Evolutionary conservation across 2,888 invertebrate species (phyloP).

Genomic region (Dendrolimus houi): DNA sequence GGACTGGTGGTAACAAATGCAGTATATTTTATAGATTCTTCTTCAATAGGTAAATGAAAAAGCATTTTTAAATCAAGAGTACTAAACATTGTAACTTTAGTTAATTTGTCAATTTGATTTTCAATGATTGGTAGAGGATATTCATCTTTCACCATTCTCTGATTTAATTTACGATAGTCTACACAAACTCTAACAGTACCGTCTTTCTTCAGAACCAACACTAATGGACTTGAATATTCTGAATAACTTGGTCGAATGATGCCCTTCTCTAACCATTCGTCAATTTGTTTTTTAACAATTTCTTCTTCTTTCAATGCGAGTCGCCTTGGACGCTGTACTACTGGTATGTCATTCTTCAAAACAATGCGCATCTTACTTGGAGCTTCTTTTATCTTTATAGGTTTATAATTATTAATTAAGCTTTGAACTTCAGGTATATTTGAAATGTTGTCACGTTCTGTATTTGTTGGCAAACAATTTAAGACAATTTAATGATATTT

Average conservation of each 20-base stretch:
- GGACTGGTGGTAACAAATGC: slow-evolving; percentile 31
- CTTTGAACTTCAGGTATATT: not conserved
- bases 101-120: slow-evolving; percentile 38
- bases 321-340: slow-evolving; percentile 10
- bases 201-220: slow-evolving; percentile 15
- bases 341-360: slow-evolving; percentile 15
- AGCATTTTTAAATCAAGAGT: slow-evolving; percentile 28
- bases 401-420: slow-evolving; percentile 9
- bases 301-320: too few relatives aligned
- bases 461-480: too few relatives aligned
- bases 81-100: slow-evolving; percentile 13
- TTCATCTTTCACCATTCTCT: too few relatives aligned
- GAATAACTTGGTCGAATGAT: slow-evolving; percentile 8
- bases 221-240: slow-evolving; percentile 15
- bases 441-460: not conserved
- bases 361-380: slow-evolving; percentile 16
- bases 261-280: too few relatives aligned
- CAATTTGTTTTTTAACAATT: too few relatives aligned
- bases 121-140: slow-evolving; percentile 37
- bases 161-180: slow-evolving; percentile 28
- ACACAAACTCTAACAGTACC: slow-evolving; percentile 17
- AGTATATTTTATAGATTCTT: slow-evolving; percentile 27
- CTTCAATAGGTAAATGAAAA: slow-evolving; percentile 32
- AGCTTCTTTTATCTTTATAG: slow-evolving; percentile 10
- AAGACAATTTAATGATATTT: too few relatives aligned